phyloP scores from a whole-genome alignment of 2,113 vertebrate species.

The Synodontis membranacea region DNA sequence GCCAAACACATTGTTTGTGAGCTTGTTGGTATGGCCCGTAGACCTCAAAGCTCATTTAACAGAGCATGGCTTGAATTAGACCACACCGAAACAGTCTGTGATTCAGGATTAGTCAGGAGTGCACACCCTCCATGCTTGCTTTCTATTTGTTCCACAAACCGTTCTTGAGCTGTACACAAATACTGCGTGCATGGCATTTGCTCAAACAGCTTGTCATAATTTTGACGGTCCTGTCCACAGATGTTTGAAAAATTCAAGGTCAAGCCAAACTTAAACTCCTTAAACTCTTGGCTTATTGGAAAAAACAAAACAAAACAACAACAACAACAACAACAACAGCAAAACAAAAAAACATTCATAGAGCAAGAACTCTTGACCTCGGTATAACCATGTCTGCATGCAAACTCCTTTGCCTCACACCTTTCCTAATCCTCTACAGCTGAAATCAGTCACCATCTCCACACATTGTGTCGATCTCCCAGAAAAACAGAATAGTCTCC shows the following conservation, averaged over 20 bases:
- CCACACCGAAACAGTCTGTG: constrained; percentile 55
- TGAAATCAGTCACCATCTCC: constrained; percentile 60
- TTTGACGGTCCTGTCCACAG: constrained; percentile 17
- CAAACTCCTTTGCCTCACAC: constrained; percentile 56
- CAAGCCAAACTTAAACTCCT: constrained; percentile 1
- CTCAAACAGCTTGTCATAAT: constrained; percentile 47
- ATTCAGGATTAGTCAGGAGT: constrained; percentile 57
- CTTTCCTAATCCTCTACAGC: constrained; percentile 66
- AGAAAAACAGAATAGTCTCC: constrained; percentile 44
- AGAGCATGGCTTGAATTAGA: constrained; percentile 68
- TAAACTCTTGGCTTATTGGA: background rate
- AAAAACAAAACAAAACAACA: background rate
- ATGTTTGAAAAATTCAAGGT: constrained; percentile 12
- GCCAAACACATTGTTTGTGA: constrained; percentile 35
- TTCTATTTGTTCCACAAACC: constrained; percentile 48
- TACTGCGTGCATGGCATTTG: constrained; percentile 46
- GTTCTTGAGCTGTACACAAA: constrained; percentile 51
- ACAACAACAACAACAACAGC: constrained; percentile 48
- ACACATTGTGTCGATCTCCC: constrained; percentile 30
- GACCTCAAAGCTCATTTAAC: constrained; percentile 57
- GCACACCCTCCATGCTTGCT: constrained; percentile 50
- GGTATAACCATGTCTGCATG: constrained; percentile 57
- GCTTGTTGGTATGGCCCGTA: constrained; percentile 32
- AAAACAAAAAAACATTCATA: background rate
- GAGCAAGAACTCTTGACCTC: constrained; percentile 40